phyloP scores from a whole-genome alignment of 2,888 invertebrate species.

The Drosophila nr. perissopoda region DNA sequence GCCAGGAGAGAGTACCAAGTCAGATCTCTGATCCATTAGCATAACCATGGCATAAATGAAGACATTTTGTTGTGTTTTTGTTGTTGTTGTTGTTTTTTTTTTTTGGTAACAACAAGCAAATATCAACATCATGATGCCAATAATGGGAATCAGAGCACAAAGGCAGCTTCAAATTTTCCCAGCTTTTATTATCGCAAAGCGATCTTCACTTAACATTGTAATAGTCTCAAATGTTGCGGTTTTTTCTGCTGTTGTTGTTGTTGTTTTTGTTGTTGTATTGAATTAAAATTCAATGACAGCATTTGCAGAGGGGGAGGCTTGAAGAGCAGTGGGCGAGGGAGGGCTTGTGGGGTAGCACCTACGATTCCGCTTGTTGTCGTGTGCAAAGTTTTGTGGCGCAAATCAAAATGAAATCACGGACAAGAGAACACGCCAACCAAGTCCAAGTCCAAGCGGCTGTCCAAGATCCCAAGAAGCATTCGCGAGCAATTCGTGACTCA shows the following conservation, averaged over 20 bases:
- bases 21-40: constrained; percentile 67
- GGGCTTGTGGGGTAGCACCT: constrained; percentile 50
- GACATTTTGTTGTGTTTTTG: constrained; percentile 60
- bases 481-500: constrained; percentile 77
- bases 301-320: constrained; percentile 18
- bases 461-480: constrained; percentile 56
- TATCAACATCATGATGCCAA: constrained; percentile 65
- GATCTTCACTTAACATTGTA: constrained; percentile 68
- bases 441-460: constrained; percentile 60
- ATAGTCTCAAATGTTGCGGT: constrained; percentile 58
- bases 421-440: constrained; percentile 71
- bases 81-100: constrained; percentile 9
- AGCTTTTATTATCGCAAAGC: constrained; percentile 74
- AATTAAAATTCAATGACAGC: constrained; percentile 78
- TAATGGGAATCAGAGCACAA: constrained; percentile 79
- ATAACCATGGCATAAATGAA: constrained; percentile 76
- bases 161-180: constrained; percentile 66
- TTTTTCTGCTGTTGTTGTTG: constrained; percentile 39
- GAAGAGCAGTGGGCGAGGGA: not conserved
- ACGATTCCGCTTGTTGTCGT: constrained; percentile 72
- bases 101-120: constrained; percentile 42
- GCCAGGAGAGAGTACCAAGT: not conserved
- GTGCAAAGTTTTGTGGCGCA: constrained; percentile 66
- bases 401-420: constrained; percentile 77
- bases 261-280: constrained; percentile 48